Conservation (phyloP, 2,113 vertebrate genomes). For the Onychostoma macrolepis region DNA sequence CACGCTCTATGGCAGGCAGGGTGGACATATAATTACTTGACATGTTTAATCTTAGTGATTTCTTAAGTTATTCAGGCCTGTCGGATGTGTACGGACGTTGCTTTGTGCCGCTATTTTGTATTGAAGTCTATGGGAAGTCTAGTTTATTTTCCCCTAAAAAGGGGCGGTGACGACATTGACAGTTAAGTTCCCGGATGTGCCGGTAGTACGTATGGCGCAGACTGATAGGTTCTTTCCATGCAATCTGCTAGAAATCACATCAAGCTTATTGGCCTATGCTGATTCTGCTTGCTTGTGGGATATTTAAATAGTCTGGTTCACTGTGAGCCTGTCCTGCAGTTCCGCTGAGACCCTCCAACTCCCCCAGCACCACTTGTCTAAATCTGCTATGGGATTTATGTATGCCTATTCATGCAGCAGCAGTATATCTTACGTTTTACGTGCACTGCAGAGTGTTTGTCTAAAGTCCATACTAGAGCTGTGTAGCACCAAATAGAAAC, state of each 20-base stretch:
- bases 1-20: too few relatives aligned
- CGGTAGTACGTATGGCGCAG: too few relatives aligned
- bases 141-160: too few relatives aligned
- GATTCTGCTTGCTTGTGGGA: not conserved
- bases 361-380: not conserved
- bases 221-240: not conserved
- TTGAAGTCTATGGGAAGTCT: too few relatives aligned
- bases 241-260: not conserved
- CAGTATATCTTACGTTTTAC: not conserved
- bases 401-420: not conserved
- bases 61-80: too few relatives aligned
- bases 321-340: not conserved
- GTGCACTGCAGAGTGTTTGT: not conserved
- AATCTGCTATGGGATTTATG: not conserved
- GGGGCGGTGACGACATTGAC: too few relatives aligned
- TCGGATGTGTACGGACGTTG: too few relatives aligned
- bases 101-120: too few relatives aligned
- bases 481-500: not conserved
- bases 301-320: not conserved
- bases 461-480: not conserved
- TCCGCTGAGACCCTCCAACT: not conserved
- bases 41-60: too few relatives aligned
- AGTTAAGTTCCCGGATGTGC: too few relatives aligned
- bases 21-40: too few relatives aligned
- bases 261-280: not conserved